These are phyloP conservation scores for Oryzaephilus surinamensis DNA, from an alignment of 1,140 invertebrate genomes.

Conservation along the genomic window DNA sequence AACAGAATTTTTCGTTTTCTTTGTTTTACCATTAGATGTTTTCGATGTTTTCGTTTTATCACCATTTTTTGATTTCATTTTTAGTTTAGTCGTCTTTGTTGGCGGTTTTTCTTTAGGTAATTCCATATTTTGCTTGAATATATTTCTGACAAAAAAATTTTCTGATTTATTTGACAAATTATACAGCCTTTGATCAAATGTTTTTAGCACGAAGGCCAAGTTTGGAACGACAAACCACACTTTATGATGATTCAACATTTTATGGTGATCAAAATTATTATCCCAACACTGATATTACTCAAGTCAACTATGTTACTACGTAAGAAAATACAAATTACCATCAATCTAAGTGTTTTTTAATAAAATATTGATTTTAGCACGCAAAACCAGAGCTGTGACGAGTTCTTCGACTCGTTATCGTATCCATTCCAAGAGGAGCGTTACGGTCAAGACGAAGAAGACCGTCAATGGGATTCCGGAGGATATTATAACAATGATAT, in stretches of 20 bases:
- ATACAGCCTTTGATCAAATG: too few species aligned
- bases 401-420: slow-evolving; percentile 42
- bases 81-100: background rate
- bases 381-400: slow-evolving; percentile 34
- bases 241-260: slow-evolving; percentile 57
- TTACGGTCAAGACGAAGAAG: slow-evolving; percentile 53
- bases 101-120: too few species aligned
- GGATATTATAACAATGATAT: too few species aligned
- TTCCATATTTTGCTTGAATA: too few species aligned
- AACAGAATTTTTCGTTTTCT: too few species aligned
- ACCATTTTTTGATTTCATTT: slow-evolving; percentile 3
- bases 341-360: background rate
- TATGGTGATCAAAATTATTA: slow-evolving; percentile 24
- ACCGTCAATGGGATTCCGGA: slow-evolving; percentile 59
- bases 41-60: background rate
- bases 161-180: too few species aligned
- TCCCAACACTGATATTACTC: slow-evolving; percentile 17
- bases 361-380: slow-evolving; percentile 6
- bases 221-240: slow-evolving; percentile 66
- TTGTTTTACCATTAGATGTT: too few species aligned
- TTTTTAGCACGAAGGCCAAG: slow-evolving; percentile 52
- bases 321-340: background rate
- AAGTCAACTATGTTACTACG: slow-evolving; percentile 19
- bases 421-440: slow-evolving; percentile 42
- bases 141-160: too few species aligned